These are phyloP conservation scores for Tribolium madens DNA, from an alignment of 1,140 invertebrate genomes.

Conservation along the genomic window DNA sequence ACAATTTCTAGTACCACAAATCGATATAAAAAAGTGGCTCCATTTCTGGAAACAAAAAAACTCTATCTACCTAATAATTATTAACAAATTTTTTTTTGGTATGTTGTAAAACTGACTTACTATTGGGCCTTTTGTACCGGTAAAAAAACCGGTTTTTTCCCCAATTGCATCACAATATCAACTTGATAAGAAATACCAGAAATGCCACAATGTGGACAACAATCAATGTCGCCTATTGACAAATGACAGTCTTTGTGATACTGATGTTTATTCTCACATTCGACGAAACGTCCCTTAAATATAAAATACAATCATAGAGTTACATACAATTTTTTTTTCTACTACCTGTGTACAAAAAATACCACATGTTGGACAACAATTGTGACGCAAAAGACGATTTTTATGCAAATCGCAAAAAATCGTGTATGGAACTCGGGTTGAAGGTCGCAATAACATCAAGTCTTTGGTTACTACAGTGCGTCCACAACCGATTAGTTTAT, in stretches of 20 bases:
- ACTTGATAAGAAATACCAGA: constrained; percentile 70
- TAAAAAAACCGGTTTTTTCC: constrained; percentile 71
- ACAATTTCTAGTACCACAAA: constrained; percentile 14
- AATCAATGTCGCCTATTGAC: constrained; percentile 58
- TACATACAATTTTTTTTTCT: background rate
- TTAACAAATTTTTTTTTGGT: background rate
- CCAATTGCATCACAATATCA: constrained; percentile 71
- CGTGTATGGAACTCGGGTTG: constrained; percentile 84
- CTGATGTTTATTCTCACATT: constrained; percentile 76
- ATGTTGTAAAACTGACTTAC: constrained; percentile 60
- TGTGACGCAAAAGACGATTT: constrained; percentile 81
- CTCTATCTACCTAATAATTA: background rate
- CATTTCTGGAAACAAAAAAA: constrained; percentile 32
- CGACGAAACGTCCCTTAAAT: constrained; percentile 74
- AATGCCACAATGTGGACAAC: constrained; percentile 79
- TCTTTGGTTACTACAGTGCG: constrained; percentile 54
- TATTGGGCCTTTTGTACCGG: constrained; percentile 67
- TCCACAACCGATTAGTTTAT: constrained; percentile 62
- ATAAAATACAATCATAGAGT: background rate
- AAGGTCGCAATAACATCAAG: constrained; percentile 76
- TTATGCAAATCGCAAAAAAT: constrained; percentile 87
- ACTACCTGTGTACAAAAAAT: constrained; percentile 88
- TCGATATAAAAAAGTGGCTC: constrained; percentile 31
- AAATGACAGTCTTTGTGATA: constrained; percentile 78
- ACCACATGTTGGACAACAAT: constrained; percentile 92